A percentile compares a stretch with the other conserved stretches of the same genome.
Conservation (phyloP, 2,113 vertebrate genomes). For the Aplodontia rufa region DNA sequence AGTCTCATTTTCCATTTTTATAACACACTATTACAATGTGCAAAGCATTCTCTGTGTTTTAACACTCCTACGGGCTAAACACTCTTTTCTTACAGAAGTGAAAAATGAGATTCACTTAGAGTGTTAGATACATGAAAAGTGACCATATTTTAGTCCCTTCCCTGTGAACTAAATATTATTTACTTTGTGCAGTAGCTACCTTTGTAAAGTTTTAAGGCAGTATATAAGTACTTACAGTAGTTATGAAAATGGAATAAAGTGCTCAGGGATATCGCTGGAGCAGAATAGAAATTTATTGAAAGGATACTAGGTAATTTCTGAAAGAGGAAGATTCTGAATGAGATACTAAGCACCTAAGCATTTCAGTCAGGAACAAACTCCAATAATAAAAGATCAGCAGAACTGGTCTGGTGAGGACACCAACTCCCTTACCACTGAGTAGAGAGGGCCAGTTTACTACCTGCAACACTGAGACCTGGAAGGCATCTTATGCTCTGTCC, state of each 20-base stretch:
- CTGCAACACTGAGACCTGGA: not conserved
- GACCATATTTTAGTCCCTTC: not conserved
- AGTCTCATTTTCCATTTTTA: not conserved
- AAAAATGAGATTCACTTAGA: not conserved
- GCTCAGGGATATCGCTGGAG: not conserved
- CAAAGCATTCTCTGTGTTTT: not conserved
- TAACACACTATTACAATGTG: not conserved
- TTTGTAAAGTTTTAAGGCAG: not conserved
- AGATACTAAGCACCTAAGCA: not conserved
- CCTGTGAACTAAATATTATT: not conserved
- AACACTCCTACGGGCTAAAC: not conserved
- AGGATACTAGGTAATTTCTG: not conserved
- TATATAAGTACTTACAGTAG: not conserved
- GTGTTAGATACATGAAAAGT: not conserved
- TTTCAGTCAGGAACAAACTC: too few species aligned
- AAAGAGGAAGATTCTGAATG: not conserved
- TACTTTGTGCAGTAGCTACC: not conserved
- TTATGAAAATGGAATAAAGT: not conserved
- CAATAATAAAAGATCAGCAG: not conserved
- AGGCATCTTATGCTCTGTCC: rapidly evolving
- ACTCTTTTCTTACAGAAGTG: not conserved
- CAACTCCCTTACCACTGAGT: not conserved
- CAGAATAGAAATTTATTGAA: not conserved
- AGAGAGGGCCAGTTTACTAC: not conserved
- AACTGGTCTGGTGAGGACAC: not conserved